phyloP scores from a whole-genome alignment of 2,888 invertebrate species.

The Chydorus sphaericus region DNA sequence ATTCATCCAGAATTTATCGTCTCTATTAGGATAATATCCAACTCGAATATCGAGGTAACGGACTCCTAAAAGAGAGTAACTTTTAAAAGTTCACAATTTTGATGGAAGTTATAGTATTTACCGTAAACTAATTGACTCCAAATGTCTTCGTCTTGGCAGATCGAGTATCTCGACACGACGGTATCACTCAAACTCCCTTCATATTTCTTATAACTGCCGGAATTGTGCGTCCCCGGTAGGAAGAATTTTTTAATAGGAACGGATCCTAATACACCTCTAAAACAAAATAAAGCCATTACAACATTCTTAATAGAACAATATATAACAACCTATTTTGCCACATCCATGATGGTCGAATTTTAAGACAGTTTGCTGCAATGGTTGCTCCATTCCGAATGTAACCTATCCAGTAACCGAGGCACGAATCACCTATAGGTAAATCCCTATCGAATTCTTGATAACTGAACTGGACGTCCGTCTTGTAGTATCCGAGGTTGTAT shows the following conservation, averaged over 20 bases:
- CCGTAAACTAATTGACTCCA: conserved; percentile 65
- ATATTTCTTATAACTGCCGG: conserved; percentile 40
- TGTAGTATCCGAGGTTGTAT: conserved; percentile 20
- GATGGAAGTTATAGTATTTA: too few relatives aligned
- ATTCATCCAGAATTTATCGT: conserved; percentile 46
- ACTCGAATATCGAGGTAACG: conserved; percentile 67
- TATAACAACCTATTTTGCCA: conserved; percentile 37
- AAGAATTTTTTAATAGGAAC: conserved; percentile 43
- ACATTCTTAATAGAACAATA: background rate
- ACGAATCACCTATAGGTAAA: conserved; percentile 21
- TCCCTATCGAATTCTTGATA: conserved; percentile 23
- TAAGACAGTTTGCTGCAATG: conserved; percentile 44
- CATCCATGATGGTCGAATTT: conserved; percentile 76
- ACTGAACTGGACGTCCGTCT: conserved; percentile 24
- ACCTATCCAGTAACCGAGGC: conserved; percentile 26
- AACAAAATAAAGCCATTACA: conserved; percentile 9
- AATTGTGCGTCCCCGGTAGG: conserved; percentile 55
- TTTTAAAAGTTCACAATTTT: background rate
- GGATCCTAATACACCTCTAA: conserved; percentile 34
- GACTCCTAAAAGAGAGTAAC: conserved; percentile 39
- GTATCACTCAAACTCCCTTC: conserved; percentile 31
- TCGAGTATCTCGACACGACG: conserved; percentile 19
- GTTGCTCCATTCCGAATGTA: conserved; percentile 22
- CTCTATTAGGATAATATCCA: conserved; percentile 42
- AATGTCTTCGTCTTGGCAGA: conserved; percentile 58